These are phyloP conservation scores for Otocyon megalotis DNA, from an alignment of 2,113 vertebrate species.

Conservation along the genomic window DNA sequence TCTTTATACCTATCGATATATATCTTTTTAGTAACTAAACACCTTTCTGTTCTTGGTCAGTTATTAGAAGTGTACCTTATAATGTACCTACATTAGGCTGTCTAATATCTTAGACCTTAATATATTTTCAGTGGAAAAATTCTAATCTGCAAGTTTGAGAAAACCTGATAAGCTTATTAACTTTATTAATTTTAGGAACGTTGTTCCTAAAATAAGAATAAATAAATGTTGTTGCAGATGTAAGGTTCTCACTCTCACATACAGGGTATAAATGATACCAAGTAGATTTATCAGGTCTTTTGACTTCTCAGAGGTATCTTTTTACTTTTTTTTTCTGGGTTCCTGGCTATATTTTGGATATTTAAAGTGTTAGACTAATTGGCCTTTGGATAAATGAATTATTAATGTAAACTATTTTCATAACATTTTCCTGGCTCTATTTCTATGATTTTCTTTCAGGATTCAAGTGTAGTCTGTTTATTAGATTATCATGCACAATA, in stretches of 20 bases:
- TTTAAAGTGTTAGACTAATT: conserved; percentile 28
- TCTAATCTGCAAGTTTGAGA: not conserved
- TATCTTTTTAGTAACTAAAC: not conserved
- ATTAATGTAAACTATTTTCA: conserved; percentile 42
- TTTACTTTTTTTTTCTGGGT: not conserved
- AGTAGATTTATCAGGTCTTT: not conserved
- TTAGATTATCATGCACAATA: not conserved
- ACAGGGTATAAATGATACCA: not conserved
- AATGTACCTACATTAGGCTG: not conserved
- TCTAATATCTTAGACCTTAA: not conserved
- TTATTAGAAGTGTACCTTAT: not conserved
- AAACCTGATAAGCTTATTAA: not conserved
- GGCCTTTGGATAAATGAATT: not conserved
- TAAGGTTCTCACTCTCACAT: not conserved
- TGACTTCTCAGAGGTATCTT: not conserved
- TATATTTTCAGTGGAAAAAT: not conserved
- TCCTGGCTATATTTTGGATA: not conserved
- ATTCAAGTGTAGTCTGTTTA: not conserved
- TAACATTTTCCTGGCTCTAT: not conserved
- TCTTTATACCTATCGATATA: not conserved
- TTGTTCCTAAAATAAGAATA: not conserved
- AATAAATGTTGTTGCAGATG: not conserved
- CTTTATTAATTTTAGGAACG: too few relatives aligned
- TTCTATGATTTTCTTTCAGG: not conserved
- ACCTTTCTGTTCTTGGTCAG: not conserved